Evolutionary conservation across 1,140 invertebrate genomes (phyloP).

Genomic region (Melipona quadrifasciata): DNA sequence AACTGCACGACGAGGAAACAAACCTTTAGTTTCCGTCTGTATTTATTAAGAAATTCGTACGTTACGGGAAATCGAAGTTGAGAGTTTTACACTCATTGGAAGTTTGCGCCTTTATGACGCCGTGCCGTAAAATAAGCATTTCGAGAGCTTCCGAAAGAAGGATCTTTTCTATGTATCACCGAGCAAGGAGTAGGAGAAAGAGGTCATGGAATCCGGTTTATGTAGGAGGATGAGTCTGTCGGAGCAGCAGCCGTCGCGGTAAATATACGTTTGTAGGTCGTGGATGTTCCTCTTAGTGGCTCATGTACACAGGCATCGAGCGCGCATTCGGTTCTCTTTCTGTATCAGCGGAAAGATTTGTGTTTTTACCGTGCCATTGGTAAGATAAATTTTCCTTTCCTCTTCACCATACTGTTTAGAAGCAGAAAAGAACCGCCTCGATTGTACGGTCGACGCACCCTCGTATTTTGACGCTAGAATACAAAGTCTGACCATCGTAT

Average conservation of each 20-base stretch:
- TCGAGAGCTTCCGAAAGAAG: constrained; percentile 39
- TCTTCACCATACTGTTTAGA: constrained; percentile 1
- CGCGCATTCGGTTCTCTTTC: constrained; percentile 5
- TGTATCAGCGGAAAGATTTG: constrained; percentile 27
- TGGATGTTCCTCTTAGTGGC: constrained; percentile 4
- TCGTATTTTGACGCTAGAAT: not conserved
- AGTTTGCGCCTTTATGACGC: constrained; percentile 64
- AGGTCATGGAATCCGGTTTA: constrained; percentile 53
- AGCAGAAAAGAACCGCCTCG: constrained; percentile 37
- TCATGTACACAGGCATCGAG: constrained; percentile 10
- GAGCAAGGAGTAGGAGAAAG: constrained; percentile 12
- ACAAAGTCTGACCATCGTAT: not conserved
- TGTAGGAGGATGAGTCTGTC: constrained; percentile 22
- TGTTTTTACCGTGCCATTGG: constrained; percentile 20
- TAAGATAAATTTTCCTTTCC: constrained; percentile 52
- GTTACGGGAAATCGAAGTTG: constrained; percentile 50
- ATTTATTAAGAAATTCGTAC: constrained; percentile 51
- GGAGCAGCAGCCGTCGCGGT: constrained; percentile 29
- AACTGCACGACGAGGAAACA: not conserved
- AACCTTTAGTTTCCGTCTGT: constrained; percentile 39
- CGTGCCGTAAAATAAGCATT: constrained; percentile 64
- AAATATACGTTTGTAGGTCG: constrained; percentile 48
- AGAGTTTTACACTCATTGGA: constrained; percentile 67
- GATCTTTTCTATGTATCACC: constrained; percentile 13
- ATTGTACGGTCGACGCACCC: not conserved